These are phyloP conservation scores for Eudyptes chrysolophus DNA, from an alignment of 2,113 vertebrate species.

Conservation along the genomic window DNA sequence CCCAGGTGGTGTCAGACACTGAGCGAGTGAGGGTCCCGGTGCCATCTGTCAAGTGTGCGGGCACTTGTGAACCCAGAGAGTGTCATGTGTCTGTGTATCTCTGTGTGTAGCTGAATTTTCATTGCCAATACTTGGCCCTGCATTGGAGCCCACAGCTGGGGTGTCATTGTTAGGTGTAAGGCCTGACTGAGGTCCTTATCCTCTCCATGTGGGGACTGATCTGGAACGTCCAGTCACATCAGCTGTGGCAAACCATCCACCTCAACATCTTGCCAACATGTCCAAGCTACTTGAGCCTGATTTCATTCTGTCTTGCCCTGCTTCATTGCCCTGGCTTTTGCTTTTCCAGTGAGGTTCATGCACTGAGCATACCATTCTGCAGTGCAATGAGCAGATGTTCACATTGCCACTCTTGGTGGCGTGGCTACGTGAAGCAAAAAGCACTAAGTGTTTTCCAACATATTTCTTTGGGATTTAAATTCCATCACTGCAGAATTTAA, in stretches of 20 bases:
- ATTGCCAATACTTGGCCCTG: neutral
- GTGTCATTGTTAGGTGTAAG: neutral
- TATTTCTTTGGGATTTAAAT: neutral
- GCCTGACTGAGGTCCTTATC: neutral
- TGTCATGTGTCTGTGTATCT: neutral
- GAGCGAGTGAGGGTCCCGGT: accelerated
- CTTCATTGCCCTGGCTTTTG: neutral
- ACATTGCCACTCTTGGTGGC: neutral
- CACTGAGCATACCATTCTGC: neutral
- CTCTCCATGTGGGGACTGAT: neutral
- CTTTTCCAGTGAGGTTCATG: neutral
- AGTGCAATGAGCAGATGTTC: neutral
- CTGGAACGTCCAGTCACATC: neutral
- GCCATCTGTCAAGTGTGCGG: accelerated
- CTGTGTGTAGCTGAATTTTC: neutral
- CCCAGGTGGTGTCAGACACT: no score
- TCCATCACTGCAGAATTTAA: neutral
- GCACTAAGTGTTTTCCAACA: neutral
- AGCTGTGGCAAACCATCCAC: neutral
- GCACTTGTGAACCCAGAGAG: neutral
- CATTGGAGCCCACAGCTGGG: neutral
- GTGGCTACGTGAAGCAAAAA: neutral
- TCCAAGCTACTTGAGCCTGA: neutral
- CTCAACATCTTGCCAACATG: neutral
- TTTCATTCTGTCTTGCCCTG: neutral